Conservation (phyloP, 2,888 invertebrate species). For the Amiota minor region DNA sequence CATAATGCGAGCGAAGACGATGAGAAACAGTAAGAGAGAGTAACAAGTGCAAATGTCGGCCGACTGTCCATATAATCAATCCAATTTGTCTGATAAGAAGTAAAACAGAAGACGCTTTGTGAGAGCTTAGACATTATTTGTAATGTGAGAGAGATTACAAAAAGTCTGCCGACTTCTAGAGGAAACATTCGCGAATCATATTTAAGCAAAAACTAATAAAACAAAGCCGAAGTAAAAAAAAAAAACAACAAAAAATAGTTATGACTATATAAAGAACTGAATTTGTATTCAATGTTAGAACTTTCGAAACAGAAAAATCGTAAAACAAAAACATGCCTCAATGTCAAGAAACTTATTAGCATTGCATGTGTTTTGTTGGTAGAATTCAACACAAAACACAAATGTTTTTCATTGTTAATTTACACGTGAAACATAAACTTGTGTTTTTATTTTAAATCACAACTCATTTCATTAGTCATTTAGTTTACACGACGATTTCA, state of each 20-base stretch:
- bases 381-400: not conserved
- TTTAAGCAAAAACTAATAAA: not conserved
- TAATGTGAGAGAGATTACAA: not conserved
- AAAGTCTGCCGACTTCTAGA: constrained; percentile 3
- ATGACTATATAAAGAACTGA: not conserved
- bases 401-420: not conserved
- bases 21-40: no score
- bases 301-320: constrained; percentile 6
- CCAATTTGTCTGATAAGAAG: not conserved
- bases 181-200: not conserved
- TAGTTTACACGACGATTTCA: no score
- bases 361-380: not conserved
- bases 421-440: not conserved
- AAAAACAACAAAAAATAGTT: constrained; percentile 3
- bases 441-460: no score
- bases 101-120: not conserved
- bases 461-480: no score
- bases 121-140: not conserved
- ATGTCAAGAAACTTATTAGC: constrained; percentile 3
- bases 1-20: not conserved
- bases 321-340: not conserved
- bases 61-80: no score
- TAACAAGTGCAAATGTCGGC: no score
- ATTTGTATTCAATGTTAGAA: constrained; percentile 10
- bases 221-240: not conserved